Evolutionary conservation across 2,113 vertebrate genomes (phyloP), one percentile per base, ranked within the genome.

Genomic region (Gasterosteus nipponicus): DNA sequence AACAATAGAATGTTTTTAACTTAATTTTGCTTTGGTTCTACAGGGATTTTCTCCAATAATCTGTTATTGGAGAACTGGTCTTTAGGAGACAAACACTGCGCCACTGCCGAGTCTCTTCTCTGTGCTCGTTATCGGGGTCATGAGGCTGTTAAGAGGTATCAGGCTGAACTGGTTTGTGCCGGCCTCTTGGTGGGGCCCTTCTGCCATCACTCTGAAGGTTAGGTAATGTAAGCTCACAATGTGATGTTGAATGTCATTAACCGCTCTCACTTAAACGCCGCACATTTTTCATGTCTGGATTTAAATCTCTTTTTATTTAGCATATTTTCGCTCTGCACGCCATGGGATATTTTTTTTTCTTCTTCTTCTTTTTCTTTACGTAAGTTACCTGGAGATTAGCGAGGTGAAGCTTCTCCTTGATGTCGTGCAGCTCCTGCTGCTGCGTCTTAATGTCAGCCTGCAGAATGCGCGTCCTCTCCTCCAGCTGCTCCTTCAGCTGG

Each of bases 401-500:
- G 0, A 95, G 86, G 65, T 95, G 94, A 16, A 98, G 94, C 87
- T 96, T 95, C 75, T 97, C 94, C 87, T 96, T 96, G 69, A 97
- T 94, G 78, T 95, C 92, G 0, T 96, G 94, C 22, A 96, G 92
- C 67, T 96, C 95, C 70, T 95, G 94, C 59, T 96, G 95, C 82
- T 97, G 96, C 0, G 92, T 96, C 89, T 94, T 94, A 71, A 97
- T 96, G 90, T 96, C 95, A 7, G 93, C 91, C 81, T 96, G 95
- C 81, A 98, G 91, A n/a, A 96, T 92, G 42, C 93, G 94, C 0
- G 93, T 96, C 77, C 95, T 92, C 67, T 97, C 94, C 76, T 96
- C 95, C 90, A 98, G 93, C 84, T 98, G 95, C 77, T 96, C 92
- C 68, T 94, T 97, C 69, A 97, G 94, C 82, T 96, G 95, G 78